Conservation (phyloP, 2,888 invertebrate species). For the Ophion slaviceki region DNA sequence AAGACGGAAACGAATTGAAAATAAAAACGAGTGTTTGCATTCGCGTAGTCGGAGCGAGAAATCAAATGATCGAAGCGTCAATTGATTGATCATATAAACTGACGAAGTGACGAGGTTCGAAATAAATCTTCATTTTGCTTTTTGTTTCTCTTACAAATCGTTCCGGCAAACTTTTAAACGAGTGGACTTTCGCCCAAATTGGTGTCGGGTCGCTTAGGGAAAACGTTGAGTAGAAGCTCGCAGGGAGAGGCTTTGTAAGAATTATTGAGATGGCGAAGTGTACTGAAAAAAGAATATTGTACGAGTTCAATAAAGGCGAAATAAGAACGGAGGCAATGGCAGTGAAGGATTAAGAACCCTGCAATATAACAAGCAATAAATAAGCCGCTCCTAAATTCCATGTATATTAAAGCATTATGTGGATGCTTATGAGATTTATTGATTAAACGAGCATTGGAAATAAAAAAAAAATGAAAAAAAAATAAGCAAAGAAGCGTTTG, state of each 20-base stretch:
- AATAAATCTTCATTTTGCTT: conserved; percentile 4
- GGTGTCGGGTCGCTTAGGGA: too few species aligned
- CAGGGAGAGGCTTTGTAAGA: background rate
- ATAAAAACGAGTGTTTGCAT: conserved; percentile 32
- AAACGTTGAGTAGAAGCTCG: conserved; percentile 20
- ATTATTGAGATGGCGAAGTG: background rate
- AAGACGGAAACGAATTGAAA: background rate
- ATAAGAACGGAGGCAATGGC: conserved; percentile 38
- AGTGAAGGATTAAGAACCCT: conserved; percentile 76
- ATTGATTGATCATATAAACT: background rate
- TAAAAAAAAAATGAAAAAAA: conserved; percentile 65
- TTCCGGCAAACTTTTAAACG: too few species aligned
- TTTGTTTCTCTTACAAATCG: background rate
- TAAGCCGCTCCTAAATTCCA: conserved; percentile 82
- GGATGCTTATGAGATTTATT: conserved; percentile 82
- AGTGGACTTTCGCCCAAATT: too few species aligned
- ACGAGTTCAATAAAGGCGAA: background rate
- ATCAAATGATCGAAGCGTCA: conserved; percentile 13
- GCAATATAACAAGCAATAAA: conserved; percentile 83
- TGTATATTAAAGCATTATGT: conserved; percentile 82
- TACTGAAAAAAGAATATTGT: background rate
- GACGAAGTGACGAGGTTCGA: conserved; percentile 42
- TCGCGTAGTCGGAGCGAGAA: conserved; percentile 37
- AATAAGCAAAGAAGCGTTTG: background rate
- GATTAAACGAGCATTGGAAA: conserved; percentile 78